A percentile compares a stretch with the other conserved stretches of the same genome.
phyloP scores from a whole-genome alignment of 23 tunicate species.

The Styela clava region DNA sequence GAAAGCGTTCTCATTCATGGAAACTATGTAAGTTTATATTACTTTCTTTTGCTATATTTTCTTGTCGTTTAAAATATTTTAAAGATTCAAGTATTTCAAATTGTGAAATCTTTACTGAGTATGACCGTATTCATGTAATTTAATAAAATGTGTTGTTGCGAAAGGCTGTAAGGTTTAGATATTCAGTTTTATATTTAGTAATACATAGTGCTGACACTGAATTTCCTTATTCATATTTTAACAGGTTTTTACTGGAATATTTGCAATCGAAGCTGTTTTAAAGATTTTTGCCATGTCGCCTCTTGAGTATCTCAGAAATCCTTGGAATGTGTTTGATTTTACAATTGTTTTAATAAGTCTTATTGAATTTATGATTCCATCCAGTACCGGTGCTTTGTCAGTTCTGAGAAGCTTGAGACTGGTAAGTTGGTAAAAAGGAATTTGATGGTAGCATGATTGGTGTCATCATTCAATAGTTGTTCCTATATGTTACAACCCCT shows the following conservation, averaged over 20 bases:
- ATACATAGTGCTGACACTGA: too few species aligned
- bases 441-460: too few species aligned
- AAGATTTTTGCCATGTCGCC: constrained; percentile 70
- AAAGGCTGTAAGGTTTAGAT: too few species aligned
- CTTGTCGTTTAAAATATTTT: not conserved
- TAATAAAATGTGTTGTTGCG: too few species aligned
- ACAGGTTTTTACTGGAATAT: constrained; percentile 82
- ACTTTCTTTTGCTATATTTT: not conserved
- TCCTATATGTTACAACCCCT: too few species aligned
- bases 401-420: constrained; percentile 76
- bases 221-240: too few species aligned
- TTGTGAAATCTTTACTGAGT: too few species aligned
- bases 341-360: constrained; percentile 75
- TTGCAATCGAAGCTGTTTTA: constrained; percentile 63
- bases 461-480: not conserved
- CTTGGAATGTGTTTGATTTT: constrained; percentile 95
- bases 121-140: too few species aligned
- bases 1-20: constrained; percentile 46
- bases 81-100: too few species aligned
- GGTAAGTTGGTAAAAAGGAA: constrained; percentile 44
- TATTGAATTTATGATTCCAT: constrained; percentile 37
- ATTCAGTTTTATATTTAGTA: too few species aligned
- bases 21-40: constrained; percentile 64
- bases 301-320: constrained; percentile 42
- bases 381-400: constrained; percentile 32